These are phyloP conservation scores for Bombus waltoni DNA, from an alignment of 1,140 invertebrate species.

Conservation along the genomic window DNA sequence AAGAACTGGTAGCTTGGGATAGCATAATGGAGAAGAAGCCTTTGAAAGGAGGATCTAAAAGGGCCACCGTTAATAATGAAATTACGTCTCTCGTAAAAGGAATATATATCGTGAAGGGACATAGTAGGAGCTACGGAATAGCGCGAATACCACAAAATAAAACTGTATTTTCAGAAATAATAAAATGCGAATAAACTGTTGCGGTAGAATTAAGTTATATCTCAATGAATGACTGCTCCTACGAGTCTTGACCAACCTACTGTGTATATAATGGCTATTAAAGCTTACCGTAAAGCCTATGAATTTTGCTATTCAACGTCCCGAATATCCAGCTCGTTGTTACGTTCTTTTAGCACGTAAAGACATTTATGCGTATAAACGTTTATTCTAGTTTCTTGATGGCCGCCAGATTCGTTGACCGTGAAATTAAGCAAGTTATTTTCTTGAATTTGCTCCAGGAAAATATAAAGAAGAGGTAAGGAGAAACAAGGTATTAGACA, in stretches of 20 bases:
- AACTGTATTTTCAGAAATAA: constrained; percentile 24
- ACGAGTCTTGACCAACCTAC: not conserved
- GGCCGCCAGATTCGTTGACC: not conserved
- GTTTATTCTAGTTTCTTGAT: constrained; percentile 24
- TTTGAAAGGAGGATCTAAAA: constrained; percentile 5
- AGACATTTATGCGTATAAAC: constrained; percentile 5
- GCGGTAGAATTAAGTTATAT: constrained; percentile 22
- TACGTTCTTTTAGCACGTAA: constrained; percentile 5
- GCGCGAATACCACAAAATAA: not conserved
- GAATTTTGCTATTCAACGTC: constrained; percentile 7
- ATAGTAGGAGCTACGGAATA: not conserved
- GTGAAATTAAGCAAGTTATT: not conserved
- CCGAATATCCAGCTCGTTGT: constrained; percentile 21
- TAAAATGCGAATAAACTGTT: constrained; percentile 42
- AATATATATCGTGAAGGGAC: constrained; percentile 1
- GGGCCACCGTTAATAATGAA: constrained; percentile 35
- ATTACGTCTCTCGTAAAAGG: constrained; percentile 27
- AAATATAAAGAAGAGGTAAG: not conserved
- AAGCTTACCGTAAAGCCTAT: constrained; percentile 5
- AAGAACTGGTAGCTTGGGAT: not conserved
- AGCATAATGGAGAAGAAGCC: constrained; percentile 1
- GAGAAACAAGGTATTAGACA: not conserved
- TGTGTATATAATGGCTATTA: constrained; percentile 18
- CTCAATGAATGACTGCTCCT: constrained; percentile 15
- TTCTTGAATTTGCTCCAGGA: not conserved